Evolutionary conservation across 1,140 invertebrate species (phyloP).

Genomic region (Drosophila fuyamai): DNA sequence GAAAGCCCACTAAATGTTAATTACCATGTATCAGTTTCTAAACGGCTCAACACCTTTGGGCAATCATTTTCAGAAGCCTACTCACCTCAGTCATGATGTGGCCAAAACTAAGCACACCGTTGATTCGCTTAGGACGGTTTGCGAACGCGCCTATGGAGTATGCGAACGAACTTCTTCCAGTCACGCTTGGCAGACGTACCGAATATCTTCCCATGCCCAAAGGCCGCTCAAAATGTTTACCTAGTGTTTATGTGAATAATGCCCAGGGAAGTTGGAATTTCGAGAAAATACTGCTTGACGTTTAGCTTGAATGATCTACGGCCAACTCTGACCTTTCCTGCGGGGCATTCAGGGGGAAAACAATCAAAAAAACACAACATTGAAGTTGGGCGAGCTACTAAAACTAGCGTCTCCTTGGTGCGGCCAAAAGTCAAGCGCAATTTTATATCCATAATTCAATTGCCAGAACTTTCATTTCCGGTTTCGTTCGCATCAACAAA

Average conservation of each 20-base stretch:
- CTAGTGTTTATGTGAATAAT: neutral
- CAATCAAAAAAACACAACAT: constrained; percentile 16
- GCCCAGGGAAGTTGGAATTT: constrained; percentile 4
- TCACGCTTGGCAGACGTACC: constrained; percentile 28
- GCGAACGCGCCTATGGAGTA: constrained; percentile 7
- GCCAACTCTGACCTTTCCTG: constrained; percentile 13
- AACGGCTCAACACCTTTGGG: too few species aligned
- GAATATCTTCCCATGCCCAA: constrained; percentile 19
- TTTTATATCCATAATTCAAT: constrained; percentile 67
- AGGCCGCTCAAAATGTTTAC: neutral
- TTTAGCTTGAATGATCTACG: constrained; percentile 13
- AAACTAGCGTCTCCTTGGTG: constrained; percentile 9
- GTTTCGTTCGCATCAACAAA: constrained; percentile 43
- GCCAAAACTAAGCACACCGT: constrained; percentile 32
- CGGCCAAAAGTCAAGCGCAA: constrained; percentile 42
- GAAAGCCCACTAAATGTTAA: too few species aligned
- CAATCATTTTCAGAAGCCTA: neutral
- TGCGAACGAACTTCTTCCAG: constrained; percentile 32
- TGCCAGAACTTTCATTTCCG: constrained; percentile 65
- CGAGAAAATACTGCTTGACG: constrained; percentile 2
- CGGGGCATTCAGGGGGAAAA: constrained; percentile 11
- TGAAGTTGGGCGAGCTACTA: neutral
- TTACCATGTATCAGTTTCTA: too few species aligned
- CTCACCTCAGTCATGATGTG: constrained; percentile 32
- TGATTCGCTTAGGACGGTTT: neutral